phyloP scores from a whole-genome alignment of 1,140 invertebrate species.

The Cryptotermes secundus region DNA sequence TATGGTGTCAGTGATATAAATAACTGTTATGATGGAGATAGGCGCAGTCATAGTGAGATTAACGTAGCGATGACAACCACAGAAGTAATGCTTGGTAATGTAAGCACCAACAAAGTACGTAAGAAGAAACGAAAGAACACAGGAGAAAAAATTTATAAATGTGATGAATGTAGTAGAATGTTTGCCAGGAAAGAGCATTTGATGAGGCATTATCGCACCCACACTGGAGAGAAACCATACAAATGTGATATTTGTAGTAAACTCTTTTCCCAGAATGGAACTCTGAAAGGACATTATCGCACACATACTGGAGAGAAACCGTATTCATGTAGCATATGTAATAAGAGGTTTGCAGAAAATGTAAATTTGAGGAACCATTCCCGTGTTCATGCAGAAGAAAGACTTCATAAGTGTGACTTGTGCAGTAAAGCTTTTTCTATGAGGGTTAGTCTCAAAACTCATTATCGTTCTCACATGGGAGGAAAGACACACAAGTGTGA shows the following conservation, averaged over 20 bases:
- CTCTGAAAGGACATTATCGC: not conserved
- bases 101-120: too few relatives aligned
- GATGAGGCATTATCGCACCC: not conserved
- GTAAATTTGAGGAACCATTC: not conserved
- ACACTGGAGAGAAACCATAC: not conserved
- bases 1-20: too few relatives aligned
- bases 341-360: not conserved
- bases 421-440: conserved; percentile 1
- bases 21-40: too few relatives aligned
- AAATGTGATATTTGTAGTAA: conserved; percentile 23
- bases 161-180: not conserved
- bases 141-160: conserved; percentile 35
- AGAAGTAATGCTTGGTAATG: too few relatives aligned
- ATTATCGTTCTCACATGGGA: conserved; percentile 41
- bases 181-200: not conserved
- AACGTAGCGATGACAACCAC: too few relatives aligned
- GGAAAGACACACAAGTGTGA: conserved; percentile 46
- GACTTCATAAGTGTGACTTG: not conserved
- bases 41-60: too few relatives aligned
- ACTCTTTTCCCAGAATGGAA: conserved; percentile 16
- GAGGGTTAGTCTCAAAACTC: not conserved
- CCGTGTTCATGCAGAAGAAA: not conserved
- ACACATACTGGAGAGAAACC: not conserved
- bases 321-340: not conserved
- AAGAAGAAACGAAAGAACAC: conserved; percentile 19